A percentile compares a stretch with the other conserved stretches of the same genome.
These are phyloP conservation scores for Drosophila tsacasi DNA, from an alignment of 1,140 invertebrate genomes.

Conservation along the genomic window DNA sequence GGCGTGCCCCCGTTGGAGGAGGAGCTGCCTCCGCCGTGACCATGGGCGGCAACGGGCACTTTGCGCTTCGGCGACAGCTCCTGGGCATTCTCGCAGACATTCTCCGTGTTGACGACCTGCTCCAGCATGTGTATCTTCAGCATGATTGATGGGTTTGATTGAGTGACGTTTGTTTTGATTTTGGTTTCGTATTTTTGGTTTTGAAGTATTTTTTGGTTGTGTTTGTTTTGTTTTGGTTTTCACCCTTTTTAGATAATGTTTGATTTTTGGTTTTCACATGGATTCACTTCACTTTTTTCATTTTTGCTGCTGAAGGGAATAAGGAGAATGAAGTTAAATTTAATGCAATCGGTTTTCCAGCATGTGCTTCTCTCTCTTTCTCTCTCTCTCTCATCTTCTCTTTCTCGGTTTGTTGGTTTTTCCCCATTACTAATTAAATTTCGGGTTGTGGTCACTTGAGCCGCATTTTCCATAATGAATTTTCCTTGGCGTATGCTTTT, in stretches of 20 bases:
- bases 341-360: constrained; percentile 32
- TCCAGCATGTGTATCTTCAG: constrained; percentile 83
- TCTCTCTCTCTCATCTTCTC: background rate
- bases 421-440: constrained; percentile 60
- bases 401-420: constrained; percentile 5
- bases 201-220: constrained; percentile 43
- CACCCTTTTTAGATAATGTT: constrained; percentile 17
- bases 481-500: constrained; percentile 31
- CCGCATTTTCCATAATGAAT: constrained; percentile 47
- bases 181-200: constrained; percentile 64
- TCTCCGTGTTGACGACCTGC: constrained; percentile 73
- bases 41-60: constrained; percentile 35
- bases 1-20: constrained; percentile 70
- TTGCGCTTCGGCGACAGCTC: constrained; percentile 71
- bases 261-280: constrained; percentile 30
- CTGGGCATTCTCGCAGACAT: constrained; percentile 67
- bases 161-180: constrained; percentile 59
- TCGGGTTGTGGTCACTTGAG: constrained; percentile 48
- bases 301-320: constrained; percentile 31
- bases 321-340: background rate
- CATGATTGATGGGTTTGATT: constrained; percentile 70
- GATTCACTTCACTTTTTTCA: constrained; percentile 40
- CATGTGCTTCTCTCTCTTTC: constrained; percentile 26
- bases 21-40: constrained; percentile 50
- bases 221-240: constrained; percentile 48